phyloP scores from a whole-genome alignment of 2,113 vertebrate species.

The Pseudorasbora parva region DNA sequence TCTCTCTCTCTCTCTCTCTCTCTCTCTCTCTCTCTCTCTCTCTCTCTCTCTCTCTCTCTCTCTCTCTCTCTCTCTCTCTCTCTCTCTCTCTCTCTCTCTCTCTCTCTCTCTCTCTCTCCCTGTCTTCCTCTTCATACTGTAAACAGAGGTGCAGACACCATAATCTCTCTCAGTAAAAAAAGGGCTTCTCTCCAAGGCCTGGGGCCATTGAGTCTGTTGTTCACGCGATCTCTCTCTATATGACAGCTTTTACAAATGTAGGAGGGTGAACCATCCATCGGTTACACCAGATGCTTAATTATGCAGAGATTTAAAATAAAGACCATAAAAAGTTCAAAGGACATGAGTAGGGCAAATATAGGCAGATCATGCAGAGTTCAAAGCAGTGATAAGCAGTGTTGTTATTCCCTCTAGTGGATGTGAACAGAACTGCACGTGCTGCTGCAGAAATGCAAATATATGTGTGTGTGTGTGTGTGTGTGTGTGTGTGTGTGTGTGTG shows the following conservation, averaged over 20 bases:
- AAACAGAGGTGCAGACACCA: slow-evolving; percentile 32
- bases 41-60: too few relatives aligned
- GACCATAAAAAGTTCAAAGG: not conserved
- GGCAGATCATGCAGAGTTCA: not conserved
- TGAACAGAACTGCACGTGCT: slow-evolving; percentile 18
- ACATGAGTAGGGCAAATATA: not conserved
- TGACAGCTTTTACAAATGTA: slow-evolving; percentile 14
- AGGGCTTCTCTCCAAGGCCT: slow-evolving; percentile 13
- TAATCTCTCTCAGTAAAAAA: slow-evolving; percentile 27
- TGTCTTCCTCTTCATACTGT: slow-evolving; percentile 1
- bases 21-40: too few relatives aligned
- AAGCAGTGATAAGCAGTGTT: slow-evolving; percentile 5
- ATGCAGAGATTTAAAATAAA: slow-evolving; percentile 1
- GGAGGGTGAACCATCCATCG: slow-evolving; percentile 14
- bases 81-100: too few relatives aligned
- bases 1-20: too few relatives aligned
- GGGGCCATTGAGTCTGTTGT: not conserved
- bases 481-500: too few relatives aligned
- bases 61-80: too few relatives aligned
- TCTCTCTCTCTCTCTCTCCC: not conserved
- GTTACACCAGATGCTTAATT: not conserved
- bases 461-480: too few relatives aligned
- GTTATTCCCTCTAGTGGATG: slow-evolving; percentile 50
- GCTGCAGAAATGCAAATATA: not conserved
- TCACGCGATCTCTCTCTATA: not conserved